Evolutionary conservation across 2,797 vertebrate genomes (phyloP).

Genomic region (Ptychobarbus kaznakovi): DNA sequence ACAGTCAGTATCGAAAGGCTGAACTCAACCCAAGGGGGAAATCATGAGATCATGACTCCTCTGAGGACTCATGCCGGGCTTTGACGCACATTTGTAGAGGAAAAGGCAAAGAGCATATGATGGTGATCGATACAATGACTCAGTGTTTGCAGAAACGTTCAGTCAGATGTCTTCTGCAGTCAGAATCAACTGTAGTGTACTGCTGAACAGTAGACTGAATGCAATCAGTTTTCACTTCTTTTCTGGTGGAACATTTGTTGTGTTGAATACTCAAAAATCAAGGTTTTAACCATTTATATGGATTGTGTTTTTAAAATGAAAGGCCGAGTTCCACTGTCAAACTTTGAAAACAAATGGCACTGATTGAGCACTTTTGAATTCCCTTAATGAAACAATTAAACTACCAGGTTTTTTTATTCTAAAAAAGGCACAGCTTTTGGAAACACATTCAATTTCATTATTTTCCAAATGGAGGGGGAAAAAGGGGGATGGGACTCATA

Average conservation of each 20-base stretch:
- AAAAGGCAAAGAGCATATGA: constrained; percentile 1
- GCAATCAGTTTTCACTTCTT: neutral
- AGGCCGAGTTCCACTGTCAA: neutral
- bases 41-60: constrained; percentile 3
- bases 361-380: neutral
- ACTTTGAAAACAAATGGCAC: neutral
- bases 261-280: neutral
- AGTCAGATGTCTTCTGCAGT: neutral
- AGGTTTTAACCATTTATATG: neutral
- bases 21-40: neutral
- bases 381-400: neutral
- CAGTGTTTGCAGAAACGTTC: neutral
- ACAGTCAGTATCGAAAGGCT: constrained; percentile 8
- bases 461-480: neutral
- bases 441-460: neutral
- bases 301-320: neutral
- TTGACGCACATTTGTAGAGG: neutral
- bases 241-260: neutral
- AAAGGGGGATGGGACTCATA: neutral
- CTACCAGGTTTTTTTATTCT: neutral
- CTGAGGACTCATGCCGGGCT: neutral
- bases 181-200: neutral
- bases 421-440: too few relatives aligned
- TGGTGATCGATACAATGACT: neutral
- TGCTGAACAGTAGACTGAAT: neutral